Base-by-base conservation (phyloP, 2,888 invertebrate genomes). In the Eupsilia transversa region DNA sequence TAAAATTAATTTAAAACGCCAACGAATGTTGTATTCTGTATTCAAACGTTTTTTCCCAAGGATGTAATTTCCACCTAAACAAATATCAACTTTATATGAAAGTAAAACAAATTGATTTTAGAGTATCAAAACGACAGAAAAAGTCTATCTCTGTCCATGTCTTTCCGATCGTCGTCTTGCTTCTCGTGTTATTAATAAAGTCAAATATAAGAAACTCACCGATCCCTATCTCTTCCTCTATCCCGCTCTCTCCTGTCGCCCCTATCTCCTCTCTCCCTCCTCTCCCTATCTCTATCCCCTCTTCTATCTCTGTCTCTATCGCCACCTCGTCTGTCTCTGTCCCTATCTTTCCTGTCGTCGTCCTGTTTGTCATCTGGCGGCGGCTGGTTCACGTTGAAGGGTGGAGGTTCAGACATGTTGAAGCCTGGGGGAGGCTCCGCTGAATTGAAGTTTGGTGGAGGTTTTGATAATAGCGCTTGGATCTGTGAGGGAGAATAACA, bases 391-490 rank as follows among this genome's bases (percentile, higher is more conserved):
- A 86, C 83, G 87, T 92, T 91, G 90, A 93, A 93, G 3, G 92
- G 92, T 3, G 92, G 93, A 3, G 92, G 93, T 46, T 93, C 91
- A 0, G 91, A 84, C n/a, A 90, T 83, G 85, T 92, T 93, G 92
- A 94, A 95, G 0, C 91, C 90, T 0, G 96, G 96, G 0, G 96
- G 96, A 0, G 96, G 96, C 61, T 95, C 95, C 0, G 93, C 89
- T 0, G 94, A 89, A 87, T 95, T 97, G 92, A 97, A 97, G 73
- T 84, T 87, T 6, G 96, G 96, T 1, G 96, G 96, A 5, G 96
- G 96, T 67, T 95, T 95, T 43, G 96, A 96, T 17, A 96, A 92
- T 6, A 97, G 93, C 0, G 96, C 97, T 85, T 97, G 97, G 20
- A 97, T 93, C 90, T 97, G 91, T 80, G 27, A 41, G 63, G 63